Conservation (phyloP, 2,888 invertebrate genomes). For the Heliconius sara region DNA sequence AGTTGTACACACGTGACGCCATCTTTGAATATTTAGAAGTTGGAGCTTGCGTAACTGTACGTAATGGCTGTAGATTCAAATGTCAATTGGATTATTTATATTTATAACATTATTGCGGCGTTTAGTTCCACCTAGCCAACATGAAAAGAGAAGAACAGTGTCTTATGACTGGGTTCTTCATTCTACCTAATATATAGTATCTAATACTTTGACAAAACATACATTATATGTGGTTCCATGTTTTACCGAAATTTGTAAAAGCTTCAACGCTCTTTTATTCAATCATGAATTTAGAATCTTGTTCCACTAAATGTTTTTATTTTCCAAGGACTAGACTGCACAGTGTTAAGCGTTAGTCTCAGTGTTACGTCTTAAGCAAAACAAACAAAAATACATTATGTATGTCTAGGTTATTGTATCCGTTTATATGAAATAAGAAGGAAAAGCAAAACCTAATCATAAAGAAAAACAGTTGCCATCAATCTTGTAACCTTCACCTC, state of each 20-base stretch:
- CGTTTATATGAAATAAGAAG: background rate
- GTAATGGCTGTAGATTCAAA: background rate
- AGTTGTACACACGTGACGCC: background rate
- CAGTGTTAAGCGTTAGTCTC: too few species aligned
- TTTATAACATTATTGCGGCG: too few species aligned
- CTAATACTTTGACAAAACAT: background rate
- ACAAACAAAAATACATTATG: background rate
- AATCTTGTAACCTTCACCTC: conserved; percentile 12
- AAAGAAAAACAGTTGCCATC: conserved; percentile 18
- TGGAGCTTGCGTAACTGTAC: background rate
- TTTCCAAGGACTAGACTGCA: too few species aligned
- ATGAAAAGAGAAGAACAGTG: too few species aligned
- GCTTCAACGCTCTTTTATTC: background rate
- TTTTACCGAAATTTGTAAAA: background rate
- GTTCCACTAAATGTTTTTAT: background rate
- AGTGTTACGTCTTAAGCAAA: too few species aligned
- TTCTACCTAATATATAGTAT: background rate
- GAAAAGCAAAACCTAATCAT: conserved; percentile 10
- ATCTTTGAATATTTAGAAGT: background rate
- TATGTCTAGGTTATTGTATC: background rate
- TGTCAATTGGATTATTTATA: background rate
- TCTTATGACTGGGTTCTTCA: too few species aligned
- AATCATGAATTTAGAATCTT: background rate
- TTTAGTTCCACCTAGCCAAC: too few species aligned
- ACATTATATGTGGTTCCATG: background rate